Evolutionary conservation across 2,113 vertebrate genomes (phyloP).

Genomic region (Prolemur simus): DNA sequence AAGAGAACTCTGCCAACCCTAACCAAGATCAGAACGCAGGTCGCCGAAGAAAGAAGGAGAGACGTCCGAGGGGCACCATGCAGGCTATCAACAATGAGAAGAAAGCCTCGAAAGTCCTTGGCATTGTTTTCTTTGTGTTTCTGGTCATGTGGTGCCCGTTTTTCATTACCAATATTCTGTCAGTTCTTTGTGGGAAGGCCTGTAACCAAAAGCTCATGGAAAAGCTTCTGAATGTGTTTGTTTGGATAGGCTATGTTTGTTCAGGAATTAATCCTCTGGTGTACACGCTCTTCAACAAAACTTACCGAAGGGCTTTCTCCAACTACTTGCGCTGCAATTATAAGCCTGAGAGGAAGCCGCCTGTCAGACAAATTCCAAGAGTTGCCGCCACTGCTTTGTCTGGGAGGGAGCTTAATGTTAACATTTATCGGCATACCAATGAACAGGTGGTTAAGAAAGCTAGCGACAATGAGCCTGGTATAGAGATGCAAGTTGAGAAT

Average conservation of each 20-base stretch:
- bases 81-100: conserved; percentile 98
- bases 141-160: conserved; percentile 99
- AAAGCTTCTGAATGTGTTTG: conserved; percentile 96
- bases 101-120: conserved; percentile 97
- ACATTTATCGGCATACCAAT: conserved; percentile 83
- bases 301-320: conserved; percentile 96
- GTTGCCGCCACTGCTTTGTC: conserved; percentile 85
- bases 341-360: conserved; percentile 81
- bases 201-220: conserved; percentile 91
- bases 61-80: conserved; percentile 95
- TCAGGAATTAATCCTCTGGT: conserved; percentile 97
- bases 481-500: conserved; percentile 88
- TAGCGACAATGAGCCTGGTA: conserved; percentile 83
- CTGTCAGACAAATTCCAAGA: conserved; percentile 85
- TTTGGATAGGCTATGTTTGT: conserved; percentile 99
- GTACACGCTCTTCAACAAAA: conserved; percentile 98
- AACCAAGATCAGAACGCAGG: conserved; percentile 86
- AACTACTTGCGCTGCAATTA: conserved; percentile 96
- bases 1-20: conserved; percentile 90
- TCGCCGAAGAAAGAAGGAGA: conserved; percentile 84
- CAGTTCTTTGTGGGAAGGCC: conserved; percentile 91
- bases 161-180: conserved; percentile 98
- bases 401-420: conserved; percentile 88
- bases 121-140: conserved; percentile 98
- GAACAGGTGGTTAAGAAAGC: conserved; percentile 54